Base-by-base conservation (phyloP, 1,140 invertebrate species). In the Oryctes rhinoceros region DNA sequence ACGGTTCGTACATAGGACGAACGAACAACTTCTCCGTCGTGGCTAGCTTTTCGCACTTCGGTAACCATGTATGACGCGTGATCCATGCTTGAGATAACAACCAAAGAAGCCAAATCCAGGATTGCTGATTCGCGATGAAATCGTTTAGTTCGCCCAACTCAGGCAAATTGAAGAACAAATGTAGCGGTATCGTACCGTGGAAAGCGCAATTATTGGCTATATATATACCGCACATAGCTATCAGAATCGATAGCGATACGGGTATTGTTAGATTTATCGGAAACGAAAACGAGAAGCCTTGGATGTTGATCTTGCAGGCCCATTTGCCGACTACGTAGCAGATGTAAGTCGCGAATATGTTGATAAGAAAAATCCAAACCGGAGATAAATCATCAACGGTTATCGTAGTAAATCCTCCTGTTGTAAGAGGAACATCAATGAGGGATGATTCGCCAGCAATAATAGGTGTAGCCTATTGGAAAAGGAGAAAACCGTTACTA, bases 271-370 rank as follows among this genome's bases (percentile, higher is more conserved):
- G 87, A 84, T 89, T 94, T 0, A 96, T 89, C 0, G 96, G 95
- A 79, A 96, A 89, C 0, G 95, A 93, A 84, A 93, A 96, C 82
- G 94, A 93, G 84, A 96, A 93, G 67, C 91, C 91, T 85, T 96
- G 95, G 86, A 96, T 96, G 85, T 94, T 91, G 80, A 96, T 94
- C 89, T 95, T 95, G 86, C 94, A 96, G 10, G 95, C 91, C 84
- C 95, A 96, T 90, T 95, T 96, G 30, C 91, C 92, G 83, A 94
- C 92, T 80, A 92, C 90, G 84, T 95, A 96, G 83, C 92, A 92
- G 11, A 94, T 82, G 81, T 94, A 92, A 18, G 93, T 90, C 0
- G 91, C 88, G 6, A 89, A 76, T 30, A 92, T 89, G 84, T 96
- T 94, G 77, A 93, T 88, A 3, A 92, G 79, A 20, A 93, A 86